Percentiles rank a stretch among this genome's conserved stretches.
phyloP scores from a whole-genome alignment of 2,888 invertebrate genomes.

The Lasioglossum zephyrum region DNA sequence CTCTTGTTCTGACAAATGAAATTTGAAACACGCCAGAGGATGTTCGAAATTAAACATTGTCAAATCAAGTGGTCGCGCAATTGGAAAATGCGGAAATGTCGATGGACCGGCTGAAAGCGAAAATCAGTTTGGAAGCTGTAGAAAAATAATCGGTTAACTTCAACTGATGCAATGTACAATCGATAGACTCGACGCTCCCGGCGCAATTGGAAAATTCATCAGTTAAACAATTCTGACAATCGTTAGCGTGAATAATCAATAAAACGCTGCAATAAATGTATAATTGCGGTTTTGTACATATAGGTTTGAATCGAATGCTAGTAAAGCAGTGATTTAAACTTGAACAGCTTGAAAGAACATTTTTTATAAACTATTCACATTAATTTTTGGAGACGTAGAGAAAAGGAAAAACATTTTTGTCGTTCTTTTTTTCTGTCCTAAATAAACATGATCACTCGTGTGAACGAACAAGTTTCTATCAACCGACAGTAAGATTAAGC shows the following conservation, averaged over 20 bases:
- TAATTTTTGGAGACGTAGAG: neutral
- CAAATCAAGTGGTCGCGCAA: neutral
- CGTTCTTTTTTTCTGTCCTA: neutral
- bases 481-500: neutral
- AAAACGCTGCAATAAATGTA: neutral
- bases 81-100: neutral
- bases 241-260: neutral
- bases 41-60: neutral
- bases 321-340: too few relatives aligned
- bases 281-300: neutral
- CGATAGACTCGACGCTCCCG: neutral
- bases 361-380: neutral
- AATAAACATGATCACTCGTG: neutral
- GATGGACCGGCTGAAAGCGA: neutral
- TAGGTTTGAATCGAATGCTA: neutral
- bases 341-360: neutral
- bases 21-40: neutral
- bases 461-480: neutral
- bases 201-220: neutral
- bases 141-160: conserved; percentile 2
- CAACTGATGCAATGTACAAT: neutral
- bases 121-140: neutral
- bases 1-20: neutral
- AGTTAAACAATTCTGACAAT: neutral
- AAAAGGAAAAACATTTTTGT: too few relatives aligned